These are phyloP conservation scores for Cherax quadricarinatus DNA, from an alignment of 1,140 invertebrate species.

Conservation along the genomic window DNA sequence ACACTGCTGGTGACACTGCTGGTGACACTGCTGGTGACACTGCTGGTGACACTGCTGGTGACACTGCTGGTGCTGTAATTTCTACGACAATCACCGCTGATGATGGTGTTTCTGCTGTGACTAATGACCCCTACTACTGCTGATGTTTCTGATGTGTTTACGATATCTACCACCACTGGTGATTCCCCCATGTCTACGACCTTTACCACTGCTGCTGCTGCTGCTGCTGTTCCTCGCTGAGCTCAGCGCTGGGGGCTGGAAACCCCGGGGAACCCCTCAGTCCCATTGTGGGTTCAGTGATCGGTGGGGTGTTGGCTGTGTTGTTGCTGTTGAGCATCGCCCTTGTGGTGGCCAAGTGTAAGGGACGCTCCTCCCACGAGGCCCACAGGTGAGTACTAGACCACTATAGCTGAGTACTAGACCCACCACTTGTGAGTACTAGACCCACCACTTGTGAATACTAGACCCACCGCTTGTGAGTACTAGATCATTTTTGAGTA, in stretches of 20 bases:
- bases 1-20: no score
- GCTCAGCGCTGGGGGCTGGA: conserved; percentile 64
- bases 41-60: no score
- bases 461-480: no score
- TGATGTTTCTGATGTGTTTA: no score
- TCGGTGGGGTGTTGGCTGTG: conserved; percentile 59
- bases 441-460: no score
- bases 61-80: no score
- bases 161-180: background rate
- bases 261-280: conserved; percentile 63
- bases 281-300: conserved; percentile 68
- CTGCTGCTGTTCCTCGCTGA: background rate
- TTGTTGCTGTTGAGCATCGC: conserved; percentile 58
- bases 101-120: no score
- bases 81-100: no score
- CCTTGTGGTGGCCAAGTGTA: conserved; percentile 67
- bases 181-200: background rate
- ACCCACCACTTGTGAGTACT: background rate
- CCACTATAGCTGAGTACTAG: background rate
- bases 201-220: background rate
- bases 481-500: no score
- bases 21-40: no score
- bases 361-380: conserved; percentile 37
- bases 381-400: conserved; percentile 32
- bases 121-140: no score